These are phyloP conservation scores for Baronia brevicornis DNA, from an alignment of 2,888 invertebrate species.

Conservation along the genomic window DNA sequence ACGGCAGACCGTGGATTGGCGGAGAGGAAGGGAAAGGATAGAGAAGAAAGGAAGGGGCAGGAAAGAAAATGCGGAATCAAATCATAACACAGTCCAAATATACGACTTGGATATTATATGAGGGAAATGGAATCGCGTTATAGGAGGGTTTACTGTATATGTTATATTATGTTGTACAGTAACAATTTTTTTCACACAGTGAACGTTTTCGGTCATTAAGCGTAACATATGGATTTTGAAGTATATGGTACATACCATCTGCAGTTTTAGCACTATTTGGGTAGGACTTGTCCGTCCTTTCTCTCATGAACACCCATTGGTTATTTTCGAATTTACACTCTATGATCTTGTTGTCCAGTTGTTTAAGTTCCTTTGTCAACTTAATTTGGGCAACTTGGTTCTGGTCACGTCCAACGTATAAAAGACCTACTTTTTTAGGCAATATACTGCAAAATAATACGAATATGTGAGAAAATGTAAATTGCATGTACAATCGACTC, in stretches of 20 bases:
- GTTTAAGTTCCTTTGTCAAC: conserved; percentile 84
- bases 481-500: too few relatives aligned
- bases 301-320: conserved; percentile 95
- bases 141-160: too few relatives aligned
- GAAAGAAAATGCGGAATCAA: too few relatives aligned
- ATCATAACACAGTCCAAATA: too few relatives aligned
- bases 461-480: too few relatives aligned
- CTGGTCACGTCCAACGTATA: conserved; percentile 86
- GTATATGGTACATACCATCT: conserved; percentile 63
- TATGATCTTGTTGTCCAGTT: conserved; percentile 93
- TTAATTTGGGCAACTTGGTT: conserved; percentile 83
- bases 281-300: conserved; percentile 96
- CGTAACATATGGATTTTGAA: too few relatives aligned
- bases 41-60: too few relatives aligned
- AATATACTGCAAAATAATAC: conserved; percentile 76
- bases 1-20: too few relatives aligned
- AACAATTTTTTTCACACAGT: neutral
- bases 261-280: conserved; percentile 95
- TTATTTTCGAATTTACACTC: conserved; percentile 91
- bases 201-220: neutral
- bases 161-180: neutral
- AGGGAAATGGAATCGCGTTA: neutral
- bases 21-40: too few relatives aligned
- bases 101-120: conserved; percentile 1
- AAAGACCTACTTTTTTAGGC: conserved; percentile 79